Percentiles rank a stretch among this genome's conserved stretches.
These are phyloP conservation scores for Oryzias curvinotus DNA, from an alignment of 2,113 vertebrate species.

Conservation along the genomic window DNA sequence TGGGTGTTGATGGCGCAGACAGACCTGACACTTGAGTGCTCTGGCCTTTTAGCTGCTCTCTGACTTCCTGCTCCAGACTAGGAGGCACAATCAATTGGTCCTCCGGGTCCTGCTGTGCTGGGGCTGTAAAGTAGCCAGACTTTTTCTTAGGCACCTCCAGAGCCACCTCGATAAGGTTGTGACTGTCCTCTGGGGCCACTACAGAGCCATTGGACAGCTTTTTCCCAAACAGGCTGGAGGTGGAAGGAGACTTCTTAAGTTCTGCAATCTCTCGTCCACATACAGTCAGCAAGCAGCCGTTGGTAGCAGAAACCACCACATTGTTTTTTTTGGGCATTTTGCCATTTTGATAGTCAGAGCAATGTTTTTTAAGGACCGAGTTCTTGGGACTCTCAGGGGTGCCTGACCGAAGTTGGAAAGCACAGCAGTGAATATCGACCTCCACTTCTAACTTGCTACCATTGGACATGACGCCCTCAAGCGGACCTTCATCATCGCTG, in stretches of 20 bases:
- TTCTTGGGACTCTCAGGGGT: slow-evolving; percentile 61
- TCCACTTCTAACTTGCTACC: slow-evolving; percentile 96
- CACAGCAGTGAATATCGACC: slow-evolving; percentile 95
- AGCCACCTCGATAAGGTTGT: slow-evolving; percentile 94
- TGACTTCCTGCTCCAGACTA: slow-evolving; percentile 91
- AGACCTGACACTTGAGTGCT: slow-evolving; percentile 64
- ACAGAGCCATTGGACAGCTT: slow-evolving; percentile 95
- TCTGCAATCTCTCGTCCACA: slow-evolving; percentile 85
- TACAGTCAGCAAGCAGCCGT: slow-evolving; percentile 78
- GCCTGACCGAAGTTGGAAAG: slow-evolving; percentile 77
- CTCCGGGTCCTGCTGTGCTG: slow-evolving; percentile 92
- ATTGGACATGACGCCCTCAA: slow-evolving; percentile 90
- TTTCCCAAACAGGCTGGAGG: slow-evolving; percentile 89
- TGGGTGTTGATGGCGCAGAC: slow-evolving; percentile 56
- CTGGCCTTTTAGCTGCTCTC: slow-evolving; percentile 86
- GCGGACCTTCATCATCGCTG: slow-evolving; percentile 91
- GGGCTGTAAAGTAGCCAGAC: slow-evolving; percentile 94
- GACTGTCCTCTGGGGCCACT: slow-evolving; percentile 91
- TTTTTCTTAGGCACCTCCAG: slow-evolving; percentile 95
- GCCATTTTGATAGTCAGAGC: slow-evolving; percentile 71
- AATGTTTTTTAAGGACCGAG: slow-evolving; percentile 56
- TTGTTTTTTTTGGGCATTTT: slow-evolving; percentile 86
- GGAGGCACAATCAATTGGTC: slow-evolving; percentile 92
- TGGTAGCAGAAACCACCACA: slow-evolving; percentile 83
- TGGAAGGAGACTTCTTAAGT: slow-evolving; percentile 90